Conservation (phyloP, 2,888 invertebrate species). For the Pseudococcus jackbeardsleyi region DNA sequence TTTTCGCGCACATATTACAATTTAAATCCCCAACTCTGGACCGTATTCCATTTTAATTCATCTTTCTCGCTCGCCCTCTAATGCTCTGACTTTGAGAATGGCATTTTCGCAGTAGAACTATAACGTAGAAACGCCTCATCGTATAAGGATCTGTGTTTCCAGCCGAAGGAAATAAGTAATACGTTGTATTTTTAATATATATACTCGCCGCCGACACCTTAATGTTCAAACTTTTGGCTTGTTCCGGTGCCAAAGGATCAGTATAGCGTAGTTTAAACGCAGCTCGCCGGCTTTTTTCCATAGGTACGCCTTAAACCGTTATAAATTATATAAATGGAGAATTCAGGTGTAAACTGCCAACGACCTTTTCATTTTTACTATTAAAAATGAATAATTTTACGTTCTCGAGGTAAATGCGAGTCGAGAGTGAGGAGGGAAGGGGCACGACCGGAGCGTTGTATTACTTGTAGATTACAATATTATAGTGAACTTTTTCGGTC, state of each 20-base stretch:
- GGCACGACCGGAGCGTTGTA: too few species aligned
- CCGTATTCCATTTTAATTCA: neutral
- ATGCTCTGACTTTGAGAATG: neutral
- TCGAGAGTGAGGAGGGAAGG: neutral
- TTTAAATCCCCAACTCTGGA: too few species aligned
- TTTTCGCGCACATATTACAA: neutral
- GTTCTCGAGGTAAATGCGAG: conserved; percentile 5
- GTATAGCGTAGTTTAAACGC: conserved; percentile 18
- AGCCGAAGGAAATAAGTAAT: neutral
- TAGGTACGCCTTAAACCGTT: conserved; percentile 6
- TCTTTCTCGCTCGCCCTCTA: neutral
- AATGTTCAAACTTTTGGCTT: conserved; percentile 26
- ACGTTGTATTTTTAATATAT: conserved; percentile 31
- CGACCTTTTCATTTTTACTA: conserved; percentile 44
- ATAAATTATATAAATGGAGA: conserved; percentile 37
- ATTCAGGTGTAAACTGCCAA: conserved; percentile 17
- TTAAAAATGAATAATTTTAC: conserved; percentile 39
- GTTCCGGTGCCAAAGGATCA: conserved; percentile 42
- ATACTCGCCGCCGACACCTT: conserved; percentile 25
- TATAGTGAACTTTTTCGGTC: too few species aligned
- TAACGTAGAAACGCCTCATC: neutral
- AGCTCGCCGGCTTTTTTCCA: conserved; percentile 6
- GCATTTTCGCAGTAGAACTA: neutral
- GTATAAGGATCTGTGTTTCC: neutral
- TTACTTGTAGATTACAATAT: too few species aligned